Evolutionary conservation across 2,113 vertebrate genomes (phyloP).

Genomic region (Zosterops hypoxanthus): DNA sequence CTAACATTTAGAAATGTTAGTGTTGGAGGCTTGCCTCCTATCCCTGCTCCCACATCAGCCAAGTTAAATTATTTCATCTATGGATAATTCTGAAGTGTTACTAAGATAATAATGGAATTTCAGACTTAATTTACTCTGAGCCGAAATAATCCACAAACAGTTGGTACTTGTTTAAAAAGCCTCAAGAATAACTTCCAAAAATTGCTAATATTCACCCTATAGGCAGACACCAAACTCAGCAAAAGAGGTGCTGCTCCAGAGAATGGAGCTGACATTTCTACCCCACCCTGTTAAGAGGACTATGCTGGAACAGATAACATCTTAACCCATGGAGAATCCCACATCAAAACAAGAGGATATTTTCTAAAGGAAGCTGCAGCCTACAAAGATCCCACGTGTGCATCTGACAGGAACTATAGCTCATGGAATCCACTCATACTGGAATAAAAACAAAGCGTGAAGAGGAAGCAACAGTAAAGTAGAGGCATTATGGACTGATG

Average conservation of each 20-base stretch:
- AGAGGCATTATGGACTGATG: background rate
- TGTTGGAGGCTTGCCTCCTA: background rate
- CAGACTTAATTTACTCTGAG: background rate
- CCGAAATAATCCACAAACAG: background rate
- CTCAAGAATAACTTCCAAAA: background rate
- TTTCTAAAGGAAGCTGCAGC: background rate
- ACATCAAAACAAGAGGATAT: background rate
- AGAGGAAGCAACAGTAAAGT: background rate
- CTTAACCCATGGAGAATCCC: background rate
- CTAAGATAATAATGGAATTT: background rate
- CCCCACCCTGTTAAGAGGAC: rapidly evolving
- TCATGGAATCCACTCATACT: background rate
- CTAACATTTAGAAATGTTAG: background rate
- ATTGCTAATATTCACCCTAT: background rate
- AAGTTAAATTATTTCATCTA: background rate
- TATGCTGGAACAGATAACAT: background rate
- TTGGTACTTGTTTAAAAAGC: background rate
- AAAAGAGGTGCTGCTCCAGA: background rate
- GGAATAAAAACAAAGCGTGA: background rate
- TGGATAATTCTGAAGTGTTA: background rate
- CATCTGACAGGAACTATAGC: background rate
- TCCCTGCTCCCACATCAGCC: background rate
- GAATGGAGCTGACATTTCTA: background rate
- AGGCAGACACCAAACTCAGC: background rate
- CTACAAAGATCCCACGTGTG: background rate